Evolutionary conservation across 1,140 invertebrate genomes (phyloP), one percentile per base, ranked within the genome.

Genomic region (Samia ricini): DNA sequence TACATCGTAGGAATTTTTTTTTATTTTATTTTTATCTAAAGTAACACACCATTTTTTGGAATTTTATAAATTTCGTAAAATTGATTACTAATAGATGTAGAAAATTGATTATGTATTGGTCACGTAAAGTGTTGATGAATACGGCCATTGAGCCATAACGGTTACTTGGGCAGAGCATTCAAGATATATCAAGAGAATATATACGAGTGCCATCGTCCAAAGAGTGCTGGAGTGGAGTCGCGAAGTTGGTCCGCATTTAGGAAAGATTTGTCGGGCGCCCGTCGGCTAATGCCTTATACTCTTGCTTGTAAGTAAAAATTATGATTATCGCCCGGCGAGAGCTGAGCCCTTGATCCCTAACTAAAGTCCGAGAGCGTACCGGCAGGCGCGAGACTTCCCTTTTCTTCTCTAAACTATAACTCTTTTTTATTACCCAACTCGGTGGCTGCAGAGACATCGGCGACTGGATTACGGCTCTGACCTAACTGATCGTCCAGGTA

Each of bases 261-360:
- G 76, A 56, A 85, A 88, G 85, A 88, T 88, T 88, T 89, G 87
- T 88, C 85, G 85, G 70, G 63, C 66, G 70, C 73, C 72, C 74
- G 76, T 71, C 77, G 68, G 67, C 83, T 88, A 87, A 87, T 87
- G 79, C 81, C 67, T 68, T 63, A 66, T 76, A 76, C 79, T 81
- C 63, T 80, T 74, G 80, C 82, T 88, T 83, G 87, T 89, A 89
- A 89, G 84, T 90, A 90, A 90, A 90, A 90, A 90, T 90, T 90
- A 90, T 90, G 88, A 90, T 90, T 90, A 90, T 90, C 84, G 85
- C 83, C 77, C 77, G 74, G 60, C 75, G 76, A 71, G 83, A 76
- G 72, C 81, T 86, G 85, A 88, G 78, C 88, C 76, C 77, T 90
- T 90, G 84, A 90, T 86, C 88, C 85, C 74, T 77, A 83, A 87